Evolutionary conservation across 2,797 vertebrate species (phyloP), one percentile per base, ranked within the genome.

Genomic region (Enteromius mattozi): DNA sequence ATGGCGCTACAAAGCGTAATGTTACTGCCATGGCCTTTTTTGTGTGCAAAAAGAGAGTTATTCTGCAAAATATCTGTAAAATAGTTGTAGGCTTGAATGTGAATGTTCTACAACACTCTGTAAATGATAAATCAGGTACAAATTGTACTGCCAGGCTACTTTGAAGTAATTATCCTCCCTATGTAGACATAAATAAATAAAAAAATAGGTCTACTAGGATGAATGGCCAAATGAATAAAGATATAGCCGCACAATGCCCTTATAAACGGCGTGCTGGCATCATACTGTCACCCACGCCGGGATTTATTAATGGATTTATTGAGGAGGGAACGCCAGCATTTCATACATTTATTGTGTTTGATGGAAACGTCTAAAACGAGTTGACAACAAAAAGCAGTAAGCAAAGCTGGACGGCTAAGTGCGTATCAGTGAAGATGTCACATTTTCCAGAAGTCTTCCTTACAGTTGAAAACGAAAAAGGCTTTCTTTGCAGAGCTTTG

Each of bases 231-330:
- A 87, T 85, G 76, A 86, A 86, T 85, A 87, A 86, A 89, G 83
- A 85, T 83, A 78, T 69, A 82, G 76, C 76, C n/a, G 33, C 81
- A 81, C 83, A 85, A 84, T 80, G 78, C 61, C 76, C 77, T 87
- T 81, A 80, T 80, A 87, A 88, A 86, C 77, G 79, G 69, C 19
- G 16, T 12, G 70, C 63, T 66, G 86, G 81, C 86, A 82, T 81
- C 81, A 61, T 85, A 82, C 85, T 84, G 85, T 86, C 87, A 87
- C 51, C 37, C 40, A 78, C 47, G 37, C 72, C 17, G 24, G 80
- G 84, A 86, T 89, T 89, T 89, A 89, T 88, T 83, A 87, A 90
- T 79, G 86, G 83, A 88, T 89, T 82, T 78, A 79, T 78, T 63
- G 75, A 35, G 47, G 59, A 82, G 35, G 81, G 78, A 86, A 83